Evolutionary conservation across 1,140 invertebrate genomes (phyloP).

Genomic region (Nixonia krombeini): DNA sequence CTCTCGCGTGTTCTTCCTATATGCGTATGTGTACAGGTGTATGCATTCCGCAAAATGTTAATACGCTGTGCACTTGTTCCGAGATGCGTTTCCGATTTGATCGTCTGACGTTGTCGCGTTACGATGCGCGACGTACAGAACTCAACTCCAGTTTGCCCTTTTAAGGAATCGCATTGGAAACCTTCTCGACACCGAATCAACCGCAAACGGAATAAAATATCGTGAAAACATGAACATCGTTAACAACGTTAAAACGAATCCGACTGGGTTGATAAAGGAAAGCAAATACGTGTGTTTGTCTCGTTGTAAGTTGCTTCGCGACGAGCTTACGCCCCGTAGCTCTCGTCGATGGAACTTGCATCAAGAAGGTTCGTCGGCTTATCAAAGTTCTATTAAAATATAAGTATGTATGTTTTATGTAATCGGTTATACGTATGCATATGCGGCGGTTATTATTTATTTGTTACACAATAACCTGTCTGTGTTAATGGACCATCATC

Average conservation of each 20-base stretch:
- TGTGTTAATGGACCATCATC: conserved; percentile 51
- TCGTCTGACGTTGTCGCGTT: conserved; percentile 35
- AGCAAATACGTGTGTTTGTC: too few relatives aligned
- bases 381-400: conserved; percentile 70
- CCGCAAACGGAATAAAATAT: background rate
- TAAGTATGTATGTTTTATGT: conserved; percentile 64
- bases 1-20: conserved; percentile 17
- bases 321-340: too few relatives aligned
- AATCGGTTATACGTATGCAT: conserved; percentile 62
- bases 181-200: conserved; percentile 29
- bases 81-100: conserved; percentile 38
- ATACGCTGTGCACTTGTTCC: conserved; percentile 33
- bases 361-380: too few relatives aligned
- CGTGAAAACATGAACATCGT: conserved; percentile 8
- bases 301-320: too few relatives aligned
- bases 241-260: too few relatives aligned
- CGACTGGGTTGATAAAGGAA: too few relatives aligned
- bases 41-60: conserved; percentile 37
- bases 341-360: too few relatives aligned
- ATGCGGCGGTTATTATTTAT: conserved; percentile 64
- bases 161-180: too few relatives aligned
- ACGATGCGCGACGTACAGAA: conserved; percentile 41
- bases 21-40: conserved; percentile 26
- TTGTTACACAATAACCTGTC: conserved; percentile 58
- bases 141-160: too few relatives aligned